phyloP scores from a whole-genome alignment of 2,113 vertebrate species.

The Camelus bactrianus region DNA sequence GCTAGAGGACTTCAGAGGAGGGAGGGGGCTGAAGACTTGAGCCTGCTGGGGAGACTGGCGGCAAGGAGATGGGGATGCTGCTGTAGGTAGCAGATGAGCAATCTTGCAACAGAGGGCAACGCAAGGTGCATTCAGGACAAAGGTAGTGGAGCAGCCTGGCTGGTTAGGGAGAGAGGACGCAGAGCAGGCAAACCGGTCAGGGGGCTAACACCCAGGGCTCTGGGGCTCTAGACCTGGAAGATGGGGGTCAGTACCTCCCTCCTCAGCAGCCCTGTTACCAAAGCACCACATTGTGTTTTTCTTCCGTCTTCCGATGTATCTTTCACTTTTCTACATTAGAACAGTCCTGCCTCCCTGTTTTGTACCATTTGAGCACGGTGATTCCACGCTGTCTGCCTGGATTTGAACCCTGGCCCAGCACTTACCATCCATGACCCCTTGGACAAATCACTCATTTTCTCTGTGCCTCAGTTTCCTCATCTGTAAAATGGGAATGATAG shows the following conservation, averaged over 20 bases:
- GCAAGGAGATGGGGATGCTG: background rate
- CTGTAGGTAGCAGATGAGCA: background rate
- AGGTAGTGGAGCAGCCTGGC: background rate
- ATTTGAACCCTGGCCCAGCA: background rate
- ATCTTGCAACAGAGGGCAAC: background rate
- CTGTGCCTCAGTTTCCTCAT: background rate
- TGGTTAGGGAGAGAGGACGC: too few relatives aligned
- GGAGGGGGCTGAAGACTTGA: background rate
- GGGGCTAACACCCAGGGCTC: background rate
- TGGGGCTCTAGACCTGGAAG: background rate
- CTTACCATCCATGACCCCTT: background rate
- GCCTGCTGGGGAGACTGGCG: background rate
- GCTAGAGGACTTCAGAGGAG: background rate
- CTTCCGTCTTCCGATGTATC: background rate
- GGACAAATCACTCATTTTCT: background rate
- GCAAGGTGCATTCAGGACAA: background rate
- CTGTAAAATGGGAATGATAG: background rate
- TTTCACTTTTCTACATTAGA: background rate
- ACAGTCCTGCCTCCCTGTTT: background rate
- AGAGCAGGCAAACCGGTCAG: background rate
- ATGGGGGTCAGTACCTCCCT: too few relatives aligned
- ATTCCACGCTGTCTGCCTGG: fast-evolving
- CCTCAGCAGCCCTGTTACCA: background rate
- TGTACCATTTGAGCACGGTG: background rate
- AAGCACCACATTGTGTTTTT: background rate